These are phyloP conservation scores for Ochropleura leucogaster DNA, from an alignment of 2,888 invertebrate genomes.

Conservation along the genomic window DNA sequence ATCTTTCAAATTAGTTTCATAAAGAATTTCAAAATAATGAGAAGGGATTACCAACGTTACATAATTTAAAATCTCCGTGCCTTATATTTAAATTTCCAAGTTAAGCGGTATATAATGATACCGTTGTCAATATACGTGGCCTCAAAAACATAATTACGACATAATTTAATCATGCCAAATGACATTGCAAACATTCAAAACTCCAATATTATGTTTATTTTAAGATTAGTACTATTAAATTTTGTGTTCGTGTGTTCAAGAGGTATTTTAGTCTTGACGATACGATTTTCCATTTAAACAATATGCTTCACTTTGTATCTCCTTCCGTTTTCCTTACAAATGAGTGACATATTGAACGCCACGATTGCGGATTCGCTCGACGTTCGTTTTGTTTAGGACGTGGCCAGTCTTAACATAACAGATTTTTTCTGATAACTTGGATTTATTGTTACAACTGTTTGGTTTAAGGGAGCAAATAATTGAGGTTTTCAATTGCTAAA, in stretches of 20 bases:
- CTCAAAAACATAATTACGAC: slow-evolving; percentile 32
- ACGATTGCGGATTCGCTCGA: not conserved
- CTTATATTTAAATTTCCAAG: slow-evolving; percentile 7
- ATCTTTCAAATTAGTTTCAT: not conserved
- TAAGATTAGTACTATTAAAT: slow-evolving; percentile 52
- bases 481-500: too few relatives aligned
- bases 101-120: slow-evolving; percentile 1
- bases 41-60: slow-evolving; percentile 16
- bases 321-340: not conserved
- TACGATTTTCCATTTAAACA: slow-evolving; percentile 1
- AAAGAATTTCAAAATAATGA: not conserved
- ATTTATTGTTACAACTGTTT: too few relatives aligned
- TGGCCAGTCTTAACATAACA: not conserved
- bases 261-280: slow-evolving; percentile 43
- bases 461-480: too few relatives aligned
- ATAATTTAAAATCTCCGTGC: not conserved
- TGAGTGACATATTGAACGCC: not conserved
- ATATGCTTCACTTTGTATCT: not conserved
- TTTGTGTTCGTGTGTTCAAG: slow-evolving; percentile 44
- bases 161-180: slow-evolving; percentile 53
- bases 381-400: not conserved
- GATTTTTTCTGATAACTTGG: too few relatives aligned
- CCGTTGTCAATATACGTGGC: slow-evolving; percentile 22
- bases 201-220: slow-evolving; percentile 62
- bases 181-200: slow-evolving; percentile 52